Evolutionary conservation across 2,113 vertebrate genomes (phyloP).

Genomic region (Acrocephalus arundinaceus): DNA sequence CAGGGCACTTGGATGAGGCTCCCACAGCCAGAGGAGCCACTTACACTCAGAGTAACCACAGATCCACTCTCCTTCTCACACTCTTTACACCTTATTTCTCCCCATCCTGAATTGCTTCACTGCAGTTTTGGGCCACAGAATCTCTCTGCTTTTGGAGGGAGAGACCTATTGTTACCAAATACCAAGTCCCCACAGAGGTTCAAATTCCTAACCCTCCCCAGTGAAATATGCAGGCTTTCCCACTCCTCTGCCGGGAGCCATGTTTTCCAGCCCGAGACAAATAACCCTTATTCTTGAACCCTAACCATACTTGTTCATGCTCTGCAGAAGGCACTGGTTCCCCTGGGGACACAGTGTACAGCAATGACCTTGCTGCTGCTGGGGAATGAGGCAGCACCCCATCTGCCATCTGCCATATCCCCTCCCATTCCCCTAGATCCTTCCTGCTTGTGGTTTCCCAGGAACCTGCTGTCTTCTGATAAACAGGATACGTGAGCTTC

Average conservation of each 20-base stretch:
- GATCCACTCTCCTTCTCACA: background rate
- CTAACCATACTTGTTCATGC: background rate
- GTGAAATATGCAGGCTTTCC: conserved; percentile 18
- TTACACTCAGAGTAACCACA: background rate
- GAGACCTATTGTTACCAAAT: conserved; percentile 6
- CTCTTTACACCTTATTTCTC: background rate
- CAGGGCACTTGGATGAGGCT: background rate
- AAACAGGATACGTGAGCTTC: background rate
- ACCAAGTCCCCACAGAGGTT: background rate
- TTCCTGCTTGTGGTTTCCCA: background rate
- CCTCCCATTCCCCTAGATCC: background rate
- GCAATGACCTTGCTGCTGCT: background rate
- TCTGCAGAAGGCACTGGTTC: background rate
- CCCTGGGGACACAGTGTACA: background rate
- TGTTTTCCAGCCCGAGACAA: background rate
- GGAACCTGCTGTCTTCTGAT: background rate
- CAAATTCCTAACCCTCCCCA: conserved; percentile 23
- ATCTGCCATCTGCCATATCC: background rate
- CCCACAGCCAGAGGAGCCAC: fast-evolving
- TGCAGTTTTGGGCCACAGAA: background rate
- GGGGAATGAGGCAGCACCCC: background rate
- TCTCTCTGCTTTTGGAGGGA: background rate
- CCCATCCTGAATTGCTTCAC: background rate
- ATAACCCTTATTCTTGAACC: background rate
- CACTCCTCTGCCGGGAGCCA: background rate